Conservation (phyloP, 2,888 invertebrate genomes). For the Cantharis nigra region DNA sequence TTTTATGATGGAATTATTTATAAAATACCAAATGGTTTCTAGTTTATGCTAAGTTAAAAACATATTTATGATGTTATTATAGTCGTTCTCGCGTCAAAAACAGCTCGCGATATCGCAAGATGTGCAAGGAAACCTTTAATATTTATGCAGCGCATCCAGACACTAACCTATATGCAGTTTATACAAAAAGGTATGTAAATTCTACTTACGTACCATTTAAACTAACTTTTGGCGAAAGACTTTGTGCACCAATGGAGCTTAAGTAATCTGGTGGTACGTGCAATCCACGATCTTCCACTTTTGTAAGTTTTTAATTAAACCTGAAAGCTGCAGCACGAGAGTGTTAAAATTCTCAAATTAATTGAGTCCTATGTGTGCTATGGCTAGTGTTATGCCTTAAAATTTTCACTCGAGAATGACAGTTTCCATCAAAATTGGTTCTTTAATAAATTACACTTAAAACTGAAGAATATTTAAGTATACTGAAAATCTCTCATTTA, state of each 20-base stretch:
- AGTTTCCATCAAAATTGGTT: neutral
- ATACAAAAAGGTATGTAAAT: neutral
- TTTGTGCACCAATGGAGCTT: neutral
- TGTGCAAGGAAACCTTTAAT: neutral
- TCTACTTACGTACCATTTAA: neutral
- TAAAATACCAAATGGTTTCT: neutral
- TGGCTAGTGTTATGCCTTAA: no score
- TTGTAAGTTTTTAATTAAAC: neutral
- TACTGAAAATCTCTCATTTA: neutral
- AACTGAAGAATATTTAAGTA: neutral
- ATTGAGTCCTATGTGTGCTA: neutral
- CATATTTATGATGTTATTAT: neutral
- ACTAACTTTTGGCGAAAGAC: neutral
- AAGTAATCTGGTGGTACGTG: neutral
- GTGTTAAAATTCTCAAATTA: neutral
- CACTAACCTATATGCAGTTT: neutral
- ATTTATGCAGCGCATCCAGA: neutral
- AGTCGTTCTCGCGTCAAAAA: neutral
- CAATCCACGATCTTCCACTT: neutral
- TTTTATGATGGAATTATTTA: neutral
- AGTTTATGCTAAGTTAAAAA: neutral
- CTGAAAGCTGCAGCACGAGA: neutral
- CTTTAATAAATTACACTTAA: neutral
- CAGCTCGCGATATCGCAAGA: neutral
- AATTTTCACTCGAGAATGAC: neutral